Evolutionary conservation across 2,797 vertebrate species (phyloP).

Genomic region (Enteromius viviparus): DNA sequence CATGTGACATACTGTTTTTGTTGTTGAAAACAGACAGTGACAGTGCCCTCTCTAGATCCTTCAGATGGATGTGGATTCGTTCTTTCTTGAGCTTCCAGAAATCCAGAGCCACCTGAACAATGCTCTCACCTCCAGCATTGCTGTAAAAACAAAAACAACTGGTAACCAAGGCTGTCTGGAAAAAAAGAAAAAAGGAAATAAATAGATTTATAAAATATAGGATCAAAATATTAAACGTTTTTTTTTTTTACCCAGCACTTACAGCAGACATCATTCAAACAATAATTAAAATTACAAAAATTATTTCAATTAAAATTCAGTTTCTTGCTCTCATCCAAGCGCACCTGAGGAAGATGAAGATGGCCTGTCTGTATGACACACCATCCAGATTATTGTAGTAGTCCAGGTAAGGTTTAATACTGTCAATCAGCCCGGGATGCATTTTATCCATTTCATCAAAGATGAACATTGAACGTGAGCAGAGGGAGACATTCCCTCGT

Average conservation of each 20-base stretch:
- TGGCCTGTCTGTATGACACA: conserved; percentile 86
- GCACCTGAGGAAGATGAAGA: conserved; percentile 98
- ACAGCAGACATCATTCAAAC: no score
- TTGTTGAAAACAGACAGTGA: conserved; percentile 90
- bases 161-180: neutral
- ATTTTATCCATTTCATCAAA: conserved; percentile 97
- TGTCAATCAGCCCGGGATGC: conserved; percentile 88
- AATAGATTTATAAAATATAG: no score
- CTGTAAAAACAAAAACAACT: conserved; percentile 65
- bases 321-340: no score
- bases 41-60: conserved; percentile 81
- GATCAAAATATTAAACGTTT: no score
- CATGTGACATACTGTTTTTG: conserved; percentile 82
- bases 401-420: conserved; percentile 92
- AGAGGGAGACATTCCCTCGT: conserved; percentile 84
- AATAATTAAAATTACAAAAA: no score
- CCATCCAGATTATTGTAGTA: conserved; percentile 86
- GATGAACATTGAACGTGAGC: conserved; percentile 88
- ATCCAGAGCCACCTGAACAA: conserved; percentile 81
- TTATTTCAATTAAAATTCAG: no score
- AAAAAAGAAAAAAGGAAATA: no score
- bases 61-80: conserved; percentile 84
- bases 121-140: conserved; percentile 88
- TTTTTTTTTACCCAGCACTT: no score
- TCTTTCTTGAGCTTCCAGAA: conserved; percentile 83